Base-by-base conservation (phyloP, 2,113 vertebrate species). In the Alexandromys fortis region DNA sequence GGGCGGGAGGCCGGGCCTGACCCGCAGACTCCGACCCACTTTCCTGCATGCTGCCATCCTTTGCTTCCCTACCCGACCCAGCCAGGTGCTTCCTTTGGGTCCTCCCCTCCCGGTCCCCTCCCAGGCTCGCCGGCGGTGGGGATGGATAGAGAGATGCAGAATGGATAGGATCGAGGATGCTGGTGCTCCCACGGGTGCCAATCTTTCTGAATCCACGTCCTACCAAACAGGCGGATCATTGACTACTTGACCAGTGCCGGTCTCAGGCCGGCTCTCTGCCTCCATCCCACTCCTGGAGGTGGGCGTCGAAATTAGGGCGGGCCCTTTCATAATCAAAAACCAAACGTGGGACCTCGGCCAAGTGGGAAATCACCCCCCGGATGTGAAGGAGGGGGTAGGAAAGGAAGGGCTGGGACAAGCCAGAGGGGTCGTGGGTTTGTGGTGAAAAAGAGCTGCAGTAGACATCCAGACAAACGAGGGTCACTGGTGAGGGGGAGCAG, bases 321-420 rank as follows among this genome's bases (percentile, higher is more conserved):
- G 86, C 86, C 61, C 97, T 96, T 94, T 96, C 30, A 92, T 83
- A 96, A 96, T 94, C 90, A 52, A 83, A 97, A 89, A 94, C 55
- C 85, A 82, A 93, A 88, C 73, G 4, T 94, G 94, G 97, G 90
- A 75, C 93, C 55, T 91, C 0, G 4, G 96, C 96, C 97, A 98
- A 97, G 90, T 96, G 97, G 95, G 97, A 97, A 98, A 98, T 97
- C 96, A 97, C 90, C 95, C 92, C 96, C 90, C 94, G 96, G 97
- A 96, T 97, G 94, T 94, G 76, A 86, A 78, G 81, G 90, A 77
- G 92, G 76, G 63, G 38, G 33, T 12, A 33, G 24, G 13, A 65
- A 87, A 95, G 82, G 76, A 91, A 92, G 73, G 68, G 73, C 82
- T 47, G 75, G 89, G 89, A 73, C 55, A 11, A 67, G 76, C 93